Evolutionary conservation across 2,113 vertebrate species (phyloP).

Genomic region (Pangasianodon gigas): DNA sequence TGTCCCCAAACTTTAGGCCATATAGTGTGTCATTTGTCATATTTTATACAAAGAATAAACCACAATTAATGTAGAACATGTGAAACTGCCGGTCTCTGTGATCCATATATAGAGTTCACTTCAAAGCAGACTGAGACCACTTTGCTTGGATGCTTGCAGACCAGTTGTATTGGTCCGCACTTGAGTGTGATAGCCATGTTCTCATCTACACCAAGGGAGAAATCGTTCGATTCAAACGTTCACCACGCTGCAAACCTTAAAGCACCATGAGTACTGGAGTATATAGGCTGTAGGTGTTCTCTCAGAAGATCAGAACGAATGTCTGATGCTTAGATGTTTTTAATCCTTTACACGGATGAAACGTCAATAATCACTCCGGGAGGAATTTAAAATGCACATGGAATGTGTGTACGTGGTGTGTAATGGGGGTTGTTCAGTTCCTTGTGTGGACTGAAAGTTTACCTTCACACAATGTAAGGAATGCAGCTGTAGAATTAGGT

Average conservation of each 20-base stretch:
- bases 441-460: background rate
- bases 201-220: background rate
- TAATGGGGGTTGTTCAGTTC: background rate
- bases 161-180: background rate
- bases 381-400: background rate
- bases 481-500: slow-evolving; percentile 11
- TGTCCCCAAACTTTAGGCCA: background rate
- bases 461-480: background rate
- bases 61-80: background rate
- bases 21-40: background rate
- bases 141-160: background rate
- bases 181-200: background rate
- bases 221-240: background rate
- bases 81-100: background rate
- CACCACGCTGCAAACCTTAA: background rate
- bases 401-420: background rate
- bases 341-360: background rate
- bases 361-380: background rate
- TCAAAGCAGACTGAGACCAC: background rate
- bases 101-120: background rate
- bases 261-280: background rate
- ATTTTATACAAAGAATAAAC: background rate
- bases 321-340: background rate
- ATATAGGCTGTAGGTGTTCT: background rate
- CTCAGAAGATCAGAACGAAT: background rate